Evolutionary conservation across 1,140 invertebrate genomes (phyloP).

Genomic region (Drosophila tropicalis): DNA sequence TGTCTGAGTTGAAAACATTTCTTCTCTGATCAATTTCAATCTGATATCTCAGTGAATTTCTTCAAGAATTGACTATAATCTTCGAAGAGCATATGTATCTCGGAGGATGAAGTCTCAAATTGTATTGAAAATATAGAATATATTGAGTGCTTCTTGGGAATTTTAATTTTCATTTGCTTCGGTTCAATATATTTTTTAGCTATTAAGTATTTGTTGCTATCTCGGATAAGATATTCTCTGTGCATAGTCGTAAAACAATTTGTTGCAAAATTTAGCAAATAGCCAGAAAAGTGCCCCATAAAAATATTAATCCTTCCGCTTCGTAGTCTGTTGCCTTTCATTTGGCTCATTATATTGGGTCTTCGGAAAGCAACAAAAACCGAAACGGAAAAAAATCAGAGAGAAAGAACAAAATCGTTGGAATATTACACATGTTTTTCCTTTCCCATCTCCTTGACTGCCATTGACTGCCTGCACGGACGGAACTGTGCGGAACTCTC

Average conservation of each 20-base stretch:
- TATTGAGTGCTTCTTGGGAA: too few species aligned
- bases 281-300: conserved; percentile 69
- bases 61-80: too few species aligned
- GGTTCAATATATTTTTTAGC: background rate
- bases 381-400: conserved; percentile 6
- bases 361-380: conserved; percentile 25
- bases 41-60: too few species aligned
- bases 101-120: too few species aligned
- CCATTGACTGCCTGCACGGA: background rate
- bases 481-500: conserved; percentile 57
- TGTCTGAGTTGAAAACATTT: too few species aligned
- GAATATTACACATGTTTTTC: conserved; percentile 62
- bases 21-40: too few species aligned
- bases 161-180: too few species aligned
- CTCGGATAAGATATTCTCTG: background rate
- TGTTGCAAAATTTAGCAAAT: conserved; percentile 74
- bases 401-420: conserved; percentile 22
- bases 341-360: conserved; percentile 14
- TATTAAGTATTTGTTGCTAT: conserved; percentile 1
- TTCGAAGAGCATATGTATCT: too few species aligned
- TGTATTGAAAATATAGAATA: too few species aligned
- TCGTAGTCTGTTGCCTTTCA: conserved; percentile 14
- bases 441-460: conserved; percentile 13
- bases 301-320: conserved; percentile 74
- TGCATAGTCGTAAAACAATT: conserved; percentile 65